A percentile compares a stretch with the other conserved stretches of the same genome.
These are phyloP conservation scores for Sebastes iracundus DNA, from an alignment of 2,797 vertebrate species.

Conservation along the genomic window DNA sequence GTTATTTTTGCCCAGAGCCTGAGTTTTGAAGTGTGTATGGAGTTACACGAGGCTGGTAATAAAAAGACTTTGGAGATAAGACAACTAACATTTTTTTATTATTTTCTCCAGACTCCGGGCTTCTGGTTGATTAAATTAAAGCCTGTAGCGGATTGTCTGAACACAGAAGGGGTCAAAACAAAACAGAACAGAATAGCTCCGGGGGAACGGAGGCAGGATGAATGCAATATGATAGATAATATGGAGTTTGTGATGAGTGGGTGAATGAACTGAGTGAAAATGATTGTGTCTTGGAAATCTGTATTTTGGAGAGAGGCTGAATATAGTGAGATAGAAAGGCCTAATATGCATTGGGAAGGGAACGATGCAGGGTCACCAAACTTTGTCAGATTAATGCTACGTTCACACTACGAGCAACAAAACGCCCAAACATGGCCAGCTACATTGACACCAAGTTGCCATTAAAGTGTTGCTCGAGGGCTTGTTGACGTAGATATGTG, in stretches of 20 bases:
- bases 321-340: neutral
- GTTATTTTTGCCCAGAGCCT: conserved; percentile 46
- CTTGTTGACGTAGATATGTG: too few relatives aligned
- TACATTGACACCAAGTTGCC: neutral
- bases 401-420: too few relatives aligned
- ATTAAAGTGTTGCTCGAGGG: neutral
- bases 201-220: conserved; percentile 33
- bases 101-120: conserved; percentile 67
- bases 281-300: conserved; percentile 20
- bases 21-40: conserved; percentile 53
- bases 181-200: conserved; percentile 48
- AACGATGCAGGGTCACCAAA: neutral
- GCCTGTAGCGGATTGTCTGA: conserved; percentile 61
- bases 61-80: conserved; percentile 61
- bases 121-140: conserved; percentile 72
- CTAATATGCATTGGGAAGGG: neutral
- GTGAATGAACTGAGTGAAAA: conserved; percentile 30
- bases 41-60: conserved; percentile 54
- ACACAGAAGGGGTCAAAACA: conserved; percentile 61
- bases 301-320: neutral
- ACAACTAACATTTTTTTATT: conserved; percentile 60
- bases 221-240: conserved; percentile 57
- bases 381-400: neutral
- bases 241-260: conserved; percentile 29
- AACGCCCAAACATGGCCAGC: too few relatives aligned